A percentile compares a stretch with the other conserved stretches of the same genome.
These are phyloP conservation scores for Epizoanthus scotinus DNA, from an alignment of 92 coral and sea anemone genomes.

Conservation along the genomic window DNA sequence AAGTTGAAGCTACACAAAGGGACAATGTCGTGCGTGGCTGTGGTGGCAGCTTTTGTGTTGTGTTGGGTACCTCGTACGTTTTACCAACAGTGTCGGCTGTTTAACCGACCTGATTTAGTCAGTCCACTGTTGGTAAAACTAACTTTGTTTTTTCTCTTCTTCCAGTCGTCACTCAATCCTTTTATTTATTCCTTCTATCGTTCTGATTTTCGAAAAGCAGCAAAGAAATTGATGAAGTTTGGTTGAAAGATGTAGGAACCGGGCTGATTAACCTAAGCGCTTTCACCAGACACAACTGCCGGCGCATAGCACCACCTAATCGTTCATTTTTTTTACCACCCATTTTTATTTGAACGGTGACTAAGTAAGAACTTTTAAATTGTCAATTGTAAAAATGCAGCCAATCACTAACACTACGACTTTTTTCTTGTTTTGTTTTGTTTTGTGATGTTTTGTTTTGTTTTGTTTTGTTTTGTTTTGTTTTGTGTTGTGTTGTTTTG, in stretches of 20 bases:
- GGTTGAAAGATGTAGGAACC: background rate
- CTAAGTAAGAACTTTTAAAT: no score
- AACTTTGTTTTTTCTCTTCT: slow-evolving; percentile 59
- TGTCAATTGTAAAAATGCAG: no score
- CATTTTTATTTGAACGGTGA: no score
- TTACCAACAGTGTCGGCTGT: slow-evolving; percentile 59
- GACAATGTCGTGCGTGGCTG: slow-evolving; percentile 64
- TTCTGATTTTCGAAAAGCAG: slow-evolving; percentile 57
- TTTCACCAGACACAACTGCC: no score
- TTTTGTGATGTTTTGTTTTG: no score
- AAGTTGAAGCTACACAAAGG: slow-evolving; percentile 52
- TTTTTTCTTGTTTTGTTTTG: no score
- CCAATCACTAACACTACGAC: no score
- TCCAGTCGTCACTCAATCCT: slow-evolving; percentile 65
- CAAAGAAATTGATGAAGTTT: slow-evolving; percentile 13
- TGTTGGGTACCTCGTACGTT: slow-evolving; percentile 73
- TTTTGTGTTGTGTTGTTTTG: no score
- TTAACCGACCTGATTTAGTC: slow-evolving; percentile 52
- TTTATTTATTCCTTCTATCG: slow-evolving; percentile 67
- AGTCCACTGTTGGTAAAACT: slow-evolving; percentile 48
- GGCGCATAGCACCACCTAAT: no score
- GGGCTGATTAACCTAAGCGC: no score
- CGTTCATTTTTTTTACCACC: no score
- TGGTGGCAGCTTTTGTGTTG: slow-evolving; percentile 56
- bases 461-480: no score